Percentiles rank a stretch among this genome's conserved stretches.
Conservation (phyloP, 1,140 invertebrate species). For the Magallana ariakensis region DNA sequence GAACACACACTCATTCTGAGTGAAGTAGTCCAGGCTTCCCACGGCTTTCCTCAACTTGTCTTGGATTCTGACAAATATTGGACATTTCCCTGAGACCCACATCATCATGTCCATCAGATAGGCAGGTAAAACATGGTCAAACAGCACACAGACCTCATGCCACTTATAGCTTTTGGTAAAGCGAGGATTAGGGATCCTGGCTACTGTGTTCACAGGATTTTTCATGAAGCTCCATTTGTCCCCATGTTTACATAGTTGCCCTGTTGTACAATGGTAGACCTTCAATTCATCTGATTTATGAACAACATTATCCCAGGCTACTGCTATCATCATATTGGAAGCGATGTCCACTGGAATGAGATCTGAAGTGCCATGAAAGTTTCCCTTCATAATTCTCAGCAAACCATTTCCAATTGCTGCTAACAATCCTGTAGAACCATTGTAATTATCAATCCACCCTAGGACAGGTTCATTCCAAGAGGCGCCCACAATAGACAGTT, state of each 20-base stretch:
- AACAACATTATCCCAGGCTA: slow-evolving; percentile 76
- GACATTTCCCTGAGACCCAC: slow-evolving; percentile 71
- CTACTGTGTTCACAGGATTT: slow-evolving; percentile 75
- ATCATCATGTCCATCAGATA: slow-evolving; percentile 77
- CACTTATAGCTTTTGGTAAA: slow-evolving; percentile 74
- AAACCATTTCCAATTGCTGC: slow-evolving; percentile 85
- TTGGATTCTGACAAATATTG: slow-evolving; percentile 87
- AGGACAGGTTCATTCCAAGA: slow-evolving; percentile 95
- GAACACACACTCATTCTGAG: slow-evolving; percentile 91
- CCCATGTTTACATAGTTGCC: slow-evolving; percentile 92
- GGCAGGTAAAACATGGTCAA: slow-evolving; percentile 77
- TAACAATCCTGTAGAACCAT: slow-evolving; percentile 97
- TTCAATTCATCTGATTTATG: slow-evolving; percentile 63
- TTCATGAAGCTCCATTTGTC: slow-evolving; percentile 81
- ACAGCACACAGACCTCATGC: slow-evolving; percentile 69
- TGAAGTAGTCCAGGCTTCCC: slow-evolving; percentile 88
- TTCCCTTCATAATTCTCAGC: slow-evolving; percentile 75
- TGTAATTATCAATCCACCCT: slow-evolving; percentile 98
- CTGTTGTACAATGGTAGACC: slow-evolving; percentile 94
- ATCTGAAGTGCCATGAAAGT: slow-evolving; percentile 75
- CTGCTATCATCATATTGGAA: slow-evolving; percentile 77
- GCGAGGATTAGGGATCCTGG: slow-evolving; percentile 75
- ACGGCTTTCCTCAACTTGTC: slow-evolving; percentile 89
- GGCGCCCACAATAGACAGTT: slow-evolving; percentile 96
- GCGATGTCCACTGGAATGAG: slow-evolving; percentile 79